Base-by-base conservation (phyloP, 1,140 invertebrate genomes). In the Lanistes nyassanus region DNA sequence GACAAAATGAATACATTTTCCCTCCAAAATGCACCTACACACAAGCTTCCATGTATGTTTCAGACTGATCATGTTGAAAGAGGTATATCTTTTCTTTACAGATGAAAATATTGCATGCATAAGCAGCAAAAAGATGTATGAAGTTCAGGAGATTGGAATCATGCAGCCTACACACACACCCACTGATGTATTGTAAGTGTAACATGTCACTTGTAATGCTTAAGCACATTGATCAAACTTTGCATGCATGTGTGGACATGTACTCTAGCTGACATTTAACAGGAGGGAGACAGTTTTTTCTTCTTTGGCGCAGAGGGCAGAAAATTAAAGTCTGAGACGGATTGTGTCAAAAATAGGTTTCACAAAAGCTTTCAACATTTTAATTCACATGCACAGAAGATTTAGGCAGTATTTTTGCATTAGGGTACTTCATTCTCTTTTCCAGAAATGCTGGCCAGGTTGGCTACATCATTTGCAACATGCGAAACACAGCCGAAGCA, bases 401-500 rank as follows among this genome's bases (percentile, higher is more conserved):
- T 47, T 47, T 47, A 16, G 9, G 42, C 9, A 47, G 19, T 2
- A 6, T 47, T 55, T 16, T 55, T 55, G 13, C n/a, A 55, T 55
- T 55, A n/a, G 53, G n/a, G 53, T 16, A 47, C 9, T 13, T 47
- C 9, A 2, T 51, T 66, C 29, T 29, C 34, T 76, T 13, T 21
- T 68, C 42, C 86, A 94, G 94, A 81, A 91, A 91, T 84, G 93
- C 94, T 74, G 95, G 95, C 34, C 94, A 96, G 91, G 94, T 95
- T 80, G 95, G 96, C 1, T 93, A 94, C 77, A 83, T 98, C 26
- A 91, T 92, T 6, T 95, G 95, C 81, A 95, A 94, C 81, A 96
- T 98, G 92, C 91, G 93, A 77, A 92, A 92, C 62, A 92, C 92
- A 16, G 91, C 92, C 76, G 96, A 98, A 88, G 94, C 94, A 3